These are phyloP conservation scores for Saccostrea echinata DNA, from an alignment of 1,140 invertebrate species.

Conservation along the genomic window DNA sequence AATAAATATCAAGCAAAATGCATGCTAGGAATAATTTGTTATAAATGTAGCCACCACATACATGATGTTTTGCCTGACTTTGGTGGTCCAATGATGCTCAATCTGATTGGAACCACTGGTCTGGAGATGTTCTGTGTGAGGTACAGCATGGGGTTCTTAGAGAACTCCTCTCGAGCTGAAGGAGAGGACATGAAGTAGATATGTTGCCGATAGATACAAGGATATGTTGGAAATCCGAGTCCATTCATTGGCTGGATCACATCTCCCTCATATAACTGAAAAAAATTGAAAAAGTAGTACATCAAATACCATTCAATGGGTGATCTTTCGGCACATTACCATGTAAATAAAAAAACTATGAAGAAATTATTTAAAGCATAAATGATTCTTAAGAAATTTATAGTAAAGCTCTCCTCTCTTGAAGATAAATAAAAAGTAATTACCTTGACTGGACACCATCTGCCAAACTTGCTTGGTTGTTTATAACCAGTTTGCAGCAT, in stretches of 20 bases:
- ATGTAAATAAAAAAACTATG: not conserved
- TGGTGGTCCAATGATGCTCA: constrained; percentile 80
- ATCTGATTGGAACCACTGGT: constrained; percentile 78
- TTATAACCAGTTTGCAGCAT: constrained; percentile 79
- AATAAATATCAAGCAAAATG: too few species aligned
- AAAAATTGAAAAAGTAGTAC: not conserved
- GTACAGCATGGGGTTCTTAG: constrained; percentile 76
- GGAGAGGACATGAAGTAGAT: constrained; percentile 77
- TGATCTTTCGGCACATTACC: not conserved
- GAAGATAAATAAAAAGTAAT: constrained; percentile 1
- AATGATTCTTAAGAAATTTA: not conserved
- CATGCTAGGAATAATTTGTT: too few species aligned
- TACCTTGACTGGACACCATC: constrained; percentile 80
- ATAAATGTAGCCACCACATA: constrained; percentile 62
- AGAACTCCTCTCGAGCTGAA: constrained; percentile 73
- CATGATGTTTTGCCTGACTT: constrained; percentile 80
- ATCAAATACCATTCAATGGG: not conserved
- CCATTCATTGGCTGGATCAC: constrained; percentile 78
- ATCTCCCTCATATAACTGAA: constrained; percentile 75
- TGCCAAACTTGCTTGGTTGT: constrained; percentile 78
- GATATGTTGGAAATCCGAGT: constrained; percentile 72
- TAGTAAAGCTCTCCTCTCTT: not conserved
- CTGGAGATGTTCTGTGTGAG: constrained; percentile 76
- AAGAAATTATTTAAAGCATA: not conserved
- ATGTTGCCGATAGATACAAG: constrained; percentile 77